Evolutionary conservation across 2,888 invertebrate genomes (phyloP), one percentile per base, ranked within the genome.

Genomic region (Tetragnatha montana): DNA sequence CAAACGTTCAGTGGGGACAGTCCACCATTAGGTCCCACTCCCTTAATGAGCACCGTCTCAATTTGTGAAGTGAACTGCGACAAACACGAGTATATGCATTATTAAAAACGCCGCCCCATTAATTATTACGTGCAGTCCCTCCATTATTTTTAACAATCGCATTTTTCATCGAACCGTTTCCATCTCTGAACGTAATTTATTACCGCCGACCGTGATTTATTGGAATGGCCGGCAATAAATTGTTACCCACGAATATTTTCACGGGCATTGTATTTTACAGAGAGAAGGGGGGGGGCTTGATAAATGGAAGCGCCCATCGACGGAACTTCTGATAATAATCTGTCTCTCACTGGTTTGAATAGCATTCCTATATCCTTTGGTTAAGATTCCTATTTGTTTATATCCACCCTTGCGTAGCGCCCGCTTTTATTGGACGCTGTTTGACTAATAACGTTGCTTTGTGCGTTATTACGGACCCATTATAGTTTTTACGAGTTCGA

Each of bases 151-250:
- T 14, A 78, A 21, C 60, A 51, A 22, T 78, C 22, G 78, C 78
- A 78, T 78, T 81, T 81, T 81, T 81, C 81, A 81, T 81, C 47
- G 70, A 35, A 35, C 35, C 35, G 35, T 35, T 35, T 35, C 35
- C 35, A 81, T 70, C 21, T 71, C 73, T 21, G 22, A 73, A 73
- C 73, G 74, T 83, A 83, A 83, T 83, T 75, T 83, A 83, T 75
- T 73, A 83, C 47, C 47, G 60, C 47, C 22, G 19, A 35, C 68
- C 22, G 35, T 83, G 83, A 83, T 83, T 83, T 83, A 83, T 83
- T 83, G 68, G 47, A 83, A 83, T 75, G 68, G 75, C 83, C 50
- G 14, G 83, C 75, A 47, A 83, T 83, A 83, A 83, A 83, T 83
- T 75, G 81, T 51, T 51, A 50, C 73, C 21, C 8, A 73, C 8